Conservation (phyloP, 2,113 vertebrate genomes). For the Pao palembangensis region DNA sequence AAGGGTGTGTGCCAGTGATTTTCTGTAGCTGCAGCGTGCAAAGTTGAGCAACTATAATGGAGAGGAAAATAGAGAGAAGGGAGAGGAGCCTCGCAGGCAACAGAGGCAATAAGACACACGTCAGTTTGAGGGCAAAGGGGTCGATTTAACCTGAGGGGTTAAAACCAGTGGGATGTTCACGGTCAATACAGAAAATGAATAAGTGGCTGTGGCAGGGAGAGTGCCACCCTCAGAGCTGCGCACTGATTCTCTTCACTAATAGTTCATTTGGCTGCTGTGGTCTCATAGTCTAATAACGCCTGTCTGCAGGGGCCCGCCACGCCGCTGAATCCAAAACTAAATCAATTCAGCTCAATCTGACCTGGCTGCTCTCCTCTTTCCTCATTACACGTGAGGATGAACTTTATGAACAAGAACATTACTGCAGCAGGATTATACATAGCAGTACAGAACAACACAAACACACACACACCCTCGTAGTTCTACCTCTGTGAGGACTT, state of each 20-base stretch:
- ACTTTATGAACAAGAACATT: constrained; percentile 8
- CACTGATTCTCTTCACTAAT: constrained; percentile 43
- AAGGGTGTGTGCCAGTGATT: background rate
- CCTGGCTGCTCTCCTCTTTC: constrained; percentile 27
- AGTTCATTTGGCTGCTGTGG: constrained; percentile 45
- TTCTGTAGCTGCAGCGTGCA: background rate
- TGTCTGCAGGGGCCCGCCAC: constrained; percentile 41
- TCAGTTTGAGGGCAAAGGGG: constrained; percentile 14
- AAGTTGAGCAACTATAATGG: constrained; percentile 1
- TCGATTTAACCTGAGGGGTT: constrained; percentile 46
- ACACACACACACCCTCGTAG: constrained; percentile 1
- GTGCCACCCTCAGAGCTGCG: constrained; percentile 26
- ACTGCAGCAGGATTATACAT: constrained; percentile 10
- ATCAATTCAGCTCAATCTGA: constrained; percentile 36
- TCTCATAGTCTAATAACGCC: constrained; percentile 52
- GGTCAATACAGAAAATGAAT: constrained; percentile 45
- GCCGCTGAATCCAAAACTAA: constrained; percentile 30
- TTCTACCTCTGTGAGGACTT: too few species aligned
- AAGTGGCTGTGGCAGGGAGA: constrained; percentile 30
- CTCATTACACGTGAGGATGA: constrained; percentile 14
- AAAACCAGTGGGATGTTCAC: constrained; percentile 37
- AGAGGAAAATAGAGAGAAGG: background rate
- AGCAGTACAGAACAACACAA: background rate
- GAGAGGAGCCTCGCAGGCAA: constrained; percentile 9
- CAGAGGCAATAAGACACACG: constrained; percentile 27